These are phyloP conservation scores for Cistogaster globosa DNA, from an alignment of 2,888 invertebrate genomes.

Conservation along the genomic window DNA sequence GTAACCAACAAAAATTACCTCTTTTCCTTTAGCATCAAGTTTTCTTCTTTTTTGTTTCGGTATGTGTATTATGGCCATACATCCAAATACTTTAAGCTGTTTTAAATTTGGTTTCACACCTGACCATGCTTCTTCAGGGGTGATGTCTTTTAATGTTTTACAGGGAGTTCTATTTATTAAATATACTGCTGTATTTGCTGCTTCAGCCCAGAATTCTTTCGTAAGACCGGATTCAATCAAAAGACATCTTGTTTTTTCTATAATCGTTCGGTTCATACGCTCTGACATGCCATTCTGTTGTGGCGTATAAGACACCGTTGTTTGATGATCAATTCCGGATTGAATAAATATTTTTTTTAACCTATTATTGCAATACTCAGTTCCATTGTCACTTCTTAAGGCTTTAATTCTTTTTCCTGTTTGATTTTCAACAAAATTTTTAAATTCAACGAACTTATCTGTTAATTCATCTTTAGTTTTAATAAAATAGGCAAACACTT, in stretches of 20 bases:
- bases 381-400: conserved; percentile 21
- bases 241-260: conserved; percentile 14
- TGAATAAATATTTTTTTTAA: background rate
- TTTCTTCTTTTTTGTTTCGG: conserved; percentile 7
- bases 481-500: conserved; percentile 11
- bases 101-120: conserved; percentile 1
- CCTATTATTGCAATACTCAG: background rate
- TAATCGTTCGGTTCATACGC: conserved; percentile 17
- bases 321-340: conserved; percentile 9
- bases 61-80: conserved; percentile 24
- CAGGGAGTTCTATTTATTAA: conserved; percentile 14
- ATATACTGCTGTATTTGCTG: conserved; percentile 1
- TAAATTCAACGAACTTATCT: conserved; percentile 3
- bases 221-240: background rate
- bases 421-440: conserved; percentile 23
- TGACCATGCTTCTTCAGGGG: conserved; percentile 23
- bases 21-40: conserved; percentile 12
- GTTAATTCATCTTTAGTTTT: conserved; percentile 3
- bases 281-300: conserved; percentile 23
- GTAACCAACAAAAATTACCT: conserved; percentile 34
- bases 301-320: background rate
- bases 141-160: background rate
- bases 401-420: background rate
- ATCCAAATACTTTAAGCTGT: conserved; percentile 12
- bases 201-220: conserved; percentile 3